Base-by-base conservation (phyloP, 2,888 invertebrate species). In the Alentia gelatinosa region DNA sequence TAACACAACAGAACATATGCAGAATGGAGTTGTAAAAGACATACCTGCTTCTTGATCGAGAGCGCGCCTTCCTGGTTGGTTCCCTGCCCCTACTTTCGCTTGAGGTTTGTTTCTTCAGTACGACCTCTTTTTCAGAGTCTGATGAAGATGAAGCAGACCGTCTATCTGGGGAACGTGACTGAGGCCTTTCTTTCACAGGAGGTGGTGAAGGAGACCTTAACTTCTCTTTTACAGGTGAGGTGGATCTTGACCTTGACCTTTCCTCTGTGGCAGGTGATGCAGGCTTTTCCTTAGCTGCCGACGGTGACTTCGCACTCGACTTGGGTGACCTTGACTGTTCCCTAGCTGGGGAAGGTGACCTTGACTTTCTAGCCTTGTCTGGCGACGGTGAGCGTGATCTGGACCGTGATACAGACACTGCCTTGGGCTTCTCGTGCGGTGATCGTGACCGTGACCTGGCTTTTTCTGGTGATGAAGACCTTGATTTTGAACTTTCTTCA, bases 231-330 rank as follows among this genome's bases (percentile, higher is more conserved):
- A 30, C 30, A 1, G 68, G 68, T 26, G 91, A 91, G 19, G 68
- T n/a, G 1, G 90, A 84, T 63, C 74, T 47, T 35, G 86, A 68
- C 68, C 68, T 68, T 68, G 68, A 91, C 91, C 92, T 12, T 68
- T 86, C 42, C 84, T 86, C n/a, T n/a, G n/a, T n/a, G n/a, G 47
- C 7, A 19, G 47, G 47, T 7, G 47, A 12, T 89, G 79, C 56
- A 90, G 91, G 5, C 68, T 89, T 15, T 93, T 92, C 26, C 35
- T 30, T 30, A 7, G 33, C 39, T 68, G 30, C 37, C 39, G 92
- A 91, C 42, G 92, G 92, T 90, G 94, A 94, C 89, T 91, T 92
- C 9, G 94, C 93, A 30, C 40, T 37, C 7, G 90, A 90, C 39
- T 68, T 83, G 7, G 47, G 56, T 68, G 68, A 68, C 68, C 68